Evolutionary conservation across 2,797 vertebrate species (phyloP).

Genomic region (Pseudomugil gertrudae): DNA sequence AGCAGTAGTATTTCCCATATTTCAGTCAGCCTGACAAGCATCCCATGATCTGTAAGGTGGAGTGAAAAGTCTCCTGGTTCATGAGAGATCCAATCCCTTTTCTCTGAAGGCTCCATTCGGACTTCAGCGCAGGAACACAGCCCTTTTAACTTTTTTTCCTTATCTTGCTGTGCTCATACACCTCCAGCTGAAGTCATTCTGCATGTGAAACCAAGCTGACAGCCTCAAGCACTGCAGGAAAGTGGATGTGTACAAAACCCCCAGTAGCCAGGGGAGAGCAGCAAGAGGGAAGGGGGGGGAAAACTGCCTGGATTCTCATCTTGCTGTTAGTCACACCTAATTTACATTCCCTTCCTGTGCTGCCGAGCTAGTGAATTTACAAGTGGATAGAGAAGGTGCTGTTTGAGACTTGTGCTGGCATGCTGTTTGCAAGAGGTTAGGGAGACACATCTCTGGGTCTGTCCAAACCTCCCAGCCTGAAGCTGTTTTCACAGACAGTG

Average conservation of each 20-base stretch:
- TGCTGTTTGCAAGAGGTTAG: constrained; percentile 71
- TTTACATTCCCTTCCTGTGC: constrained; percentile 78
- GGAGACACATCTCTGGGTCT: constrained; percentile 55
- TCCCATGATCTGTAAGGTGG: constrained; percentile 23
- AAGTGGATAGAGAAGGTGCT: constrained; percentile 76
- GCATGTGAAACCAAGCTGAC: constrained; percentile 69
- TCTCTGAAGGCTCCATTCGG: constrained; percentile 28
- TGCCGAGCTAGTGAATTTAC: constrained; percentile 75
- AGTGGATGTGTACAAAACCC: constrained; percentile 76
- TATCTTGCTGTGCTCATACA: constrained; percentile 55
- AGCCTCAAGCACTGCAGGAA: constrained; percentile 67
- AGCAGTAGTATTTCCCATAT: constrained; percentile 26
- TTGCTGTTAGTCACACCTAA: constrained; percentile 81
- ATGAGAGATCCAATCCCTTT: constrained; percentile 36
- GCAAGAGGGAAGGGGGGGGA: constrained; percentile 44
- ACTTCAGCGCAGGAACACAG: constrained; percentile 35
- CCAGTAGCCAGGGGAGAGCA: constrained; percentile 63
- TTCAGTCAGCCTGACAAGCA: constrained; percentile 17
- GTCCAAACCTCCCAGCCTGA: constrained; percentile 64
- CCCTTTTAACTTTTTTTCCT: constrained; percentile 47
- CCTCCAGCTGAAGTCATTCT: constrained; percentile 68
- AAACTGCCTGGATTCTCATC: constrained; percentile 70
- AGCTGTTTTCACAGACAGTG: constrained; percentile 74
- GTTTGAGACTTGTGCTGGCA: constrained; percentile 73
- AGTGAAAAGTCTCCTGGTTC: constrained; percentile 32